Conservation (phyloP, 2,888 invertebrate genomes). For the Pollenia amentaria region DNA sequence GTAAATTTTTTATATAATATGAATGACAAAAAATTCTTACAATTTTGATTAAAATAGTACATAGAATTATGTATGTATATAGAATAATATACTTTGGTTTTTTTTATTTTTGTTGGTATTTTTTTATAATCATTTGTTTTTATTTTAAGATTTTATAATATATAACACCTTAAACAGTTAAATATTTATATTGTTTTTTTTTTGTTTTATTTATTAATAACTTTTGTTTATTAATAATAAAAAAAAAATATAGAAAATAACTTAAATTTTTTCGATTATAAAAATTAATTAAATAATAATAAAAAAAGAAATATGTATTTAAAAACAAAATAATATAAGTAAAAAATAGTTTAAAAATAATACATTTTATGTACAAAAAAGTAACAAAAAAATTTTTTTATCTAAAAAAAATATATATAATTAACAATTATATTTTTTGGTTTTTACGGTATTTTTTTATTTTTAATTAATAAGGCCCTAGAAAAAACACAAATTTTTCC, state of each 20-base stretch:
- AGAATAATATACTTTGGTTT: slow-evolving; percentile 78
- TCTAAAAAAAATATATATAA: slow-evolving; percentile 44
- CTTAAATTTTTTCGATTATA: slow-evolving; percentile 71
- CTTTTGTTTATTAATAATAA: slow-evolving; percentile 55
- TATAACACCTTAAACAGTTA: slow-evolving; percentile 78
- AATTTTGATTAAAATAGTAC: slow-evolving; percentile 83
- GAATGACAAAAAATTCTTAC: slow-evolving; percentile 75
- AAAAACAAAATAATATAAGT: slow-evolving; percentile 68
- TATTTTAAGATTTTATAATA: slow-evolving; percentile 76
- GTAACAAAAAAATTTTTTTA: slow-evolving; percentile 53
- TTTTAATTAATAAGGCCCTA: slow-evolving; percentile 73
- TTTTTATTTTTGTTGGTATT: slow-evolving; percentile 75
- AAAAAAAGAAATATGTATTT: slow-evolving; percentile 69
- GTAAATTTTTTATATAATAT: slow-evolving; percentile 83
- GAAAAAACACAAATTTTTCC: slow-evolving; percentile 72
- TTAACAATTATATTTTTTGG: slow-evolving; percentile 77
- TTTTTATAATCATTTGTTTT: slow-evolving; percentile 55
- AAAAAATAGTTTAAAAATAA: slow-evolving; percentile 40
- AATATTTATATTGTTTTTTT: slow-evolving; percentile 61
- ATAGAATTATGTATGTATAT: slow-evolving; percentile 81
- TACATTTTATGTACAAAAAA: slow-evolving; percentile 75
- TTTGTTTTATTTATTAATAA: slow-evolving; percentile 55
- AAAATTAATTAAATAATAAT: slow-evolving; percentile 73
- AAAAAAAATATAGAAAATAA: slow-evolving; percentile 51
- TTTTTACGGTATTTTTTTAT: slow-evolving; percentile 66